These are phyloP conservation scores for Glaucomys volans DNA, from an alignment of 2,113 vertebrate genomes.

Conservation along the genomic window DNA sequence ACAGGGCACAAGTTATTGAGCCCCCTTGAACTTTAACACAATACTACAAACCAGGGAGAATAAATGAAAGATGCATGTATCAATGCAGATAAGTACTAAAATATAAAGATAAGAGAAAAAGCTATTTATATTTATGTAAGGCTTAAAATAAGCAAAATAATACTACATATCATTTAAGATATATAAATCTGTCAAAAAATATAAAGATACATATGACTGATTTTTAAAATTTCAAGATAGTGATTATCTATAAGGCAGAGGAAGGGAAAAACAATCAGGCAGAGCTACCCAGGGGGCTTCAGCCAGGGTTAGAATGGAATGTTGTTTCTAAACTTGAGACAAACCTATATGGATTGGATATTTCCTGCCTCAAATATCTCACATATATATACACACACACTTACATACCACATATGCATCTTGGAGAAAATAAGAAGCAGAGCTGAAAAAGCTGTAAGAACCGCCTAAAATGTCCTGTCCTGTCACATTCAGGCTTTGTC, in stretches of 20 bases:
- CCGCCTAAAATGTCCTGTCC: background rate
- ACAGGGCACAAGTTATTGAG: background rate
- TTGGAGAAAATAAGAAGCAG: background rate
- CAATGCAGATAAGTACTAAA: background rate
- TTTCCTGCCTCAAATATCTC: slow-evolving; percentile 15
- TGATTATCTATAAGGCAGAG: slow-evolving; percentile 2
- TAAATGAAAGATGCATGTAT: background rate
- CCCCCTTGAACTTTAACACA: background rate
- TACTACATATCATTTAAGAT: background rate
- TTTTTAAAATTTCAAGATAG: background rate
- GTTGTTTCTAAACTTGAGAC: background rate
- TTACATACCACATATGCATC: background rate
- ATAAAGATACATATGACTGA: background rate
- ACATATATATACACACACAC: background rate
- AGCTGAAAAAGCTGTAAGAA: background rate
- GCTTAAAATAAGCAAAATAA: slow-evolving; percentile 11
- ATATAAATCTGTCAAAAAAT: slow-evolving; percentile 16
- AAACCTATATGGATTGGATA: background rate
- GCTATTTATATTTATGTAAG: background rate
- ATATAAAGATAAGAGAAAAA: background rate
- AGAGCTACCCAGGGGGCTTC: background rate
- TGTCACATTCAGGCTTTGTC: background rate
- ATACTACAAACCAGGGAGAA: background rate
- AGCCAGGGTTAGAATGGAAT: background rate
- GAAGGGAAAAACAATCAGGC: background rate